phyloP scores from a whole-genome alignment of 2,113 vertebrate genomes.

The Ciconia stormi region DNA sequence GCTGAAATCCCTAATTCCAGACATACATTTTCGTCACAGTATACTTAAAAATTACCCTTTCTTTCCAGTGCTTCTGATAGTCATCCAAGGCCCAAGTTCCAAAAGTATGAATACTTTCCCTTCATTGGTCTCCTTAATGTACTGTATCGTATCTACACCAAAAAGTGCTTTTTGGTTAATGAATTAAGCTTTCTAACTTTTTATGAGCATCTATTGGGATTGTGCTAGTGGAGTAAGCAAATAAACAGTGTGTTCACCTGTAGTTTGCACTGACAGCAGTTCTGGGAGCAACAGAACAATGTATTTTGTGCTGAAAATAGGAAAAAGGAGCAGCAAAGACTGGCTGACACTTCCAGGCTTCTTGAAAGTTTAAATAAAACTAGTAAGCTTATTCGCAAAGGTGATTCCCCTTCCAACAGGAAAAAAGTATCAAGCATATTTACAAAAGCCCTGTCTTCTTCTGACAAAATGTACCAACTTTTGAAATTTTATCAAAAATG shows the following conservation, averaged over 20 bases:
- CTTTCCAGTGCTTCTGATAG: background rate
- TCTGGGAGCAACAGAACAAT: constrained; percentile 16
- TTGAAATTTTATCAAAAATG: background rate
- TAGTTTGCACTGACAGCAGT: constrained; percentile 5
- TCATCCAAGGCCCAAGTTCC: background rate
- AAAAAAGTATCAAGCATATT: background rate
- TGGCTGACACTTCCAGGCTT: background rate
- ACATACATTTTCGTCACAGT: background rate
- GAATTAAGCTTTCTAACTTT: constrained; percentile 37
- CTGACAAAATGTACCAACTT: background rate
- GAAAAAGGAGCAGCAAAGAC: background rate
- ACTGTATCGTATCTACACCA: background rate
- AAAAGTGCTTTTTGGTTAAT: background rate
- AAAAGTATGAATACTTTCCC: background rate
- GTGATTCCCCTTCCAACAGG: background rate
- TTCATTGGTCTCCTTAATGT: background rate
- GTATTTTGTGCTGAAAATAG: constrained; percentile 19
- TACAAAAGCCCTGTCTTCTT: background rate
- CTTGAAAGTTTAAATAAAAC: background rate
- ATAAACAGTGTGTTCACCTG: background rate
- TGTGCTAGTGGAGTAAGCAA: constrained; percentile 3
- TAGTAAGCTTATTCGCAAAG: background rate
- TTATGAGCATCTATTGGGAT: background rate
- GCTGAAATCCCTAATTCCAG: background rate
- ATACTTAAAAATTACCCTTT: background rate